These are phyloP conservation scores for Axea sp. DNA, from an alignment of 2,888 invertebrate species.

Conservation along the genomic window DNA sequence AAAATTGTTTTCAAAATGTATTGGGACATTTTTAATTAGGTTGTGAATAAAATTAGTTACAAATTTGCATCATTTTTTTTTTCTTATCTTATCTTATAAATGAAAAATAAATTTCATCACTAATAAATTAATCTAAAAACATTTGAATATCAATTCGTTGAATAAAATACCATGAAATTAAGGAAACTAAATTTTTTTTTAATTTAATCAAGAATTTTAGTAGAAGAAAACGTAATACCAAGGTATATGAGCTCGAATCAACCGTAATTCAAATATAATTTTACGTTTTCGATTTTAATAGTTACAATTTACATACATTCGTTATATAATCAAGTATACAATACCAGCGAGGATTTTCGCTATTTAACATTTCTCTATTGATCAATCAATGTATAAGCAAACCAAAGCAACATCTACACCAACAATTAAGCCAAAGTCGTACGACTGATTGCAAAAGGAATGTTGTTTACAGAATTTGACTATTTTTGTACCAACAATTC, in stretches of 20 bases:
- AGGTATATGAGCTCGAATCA: slow-evolving; percentile 3
- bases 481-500: no score
- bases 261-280: slow-evolving; percentile 26
- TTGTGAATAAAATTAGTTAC: no score
- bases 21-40: no score
- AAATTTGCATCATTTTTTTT: slow-evolving; percentile 4
- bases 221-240: slow-evolving; percentile 13
- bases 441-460: slow-evolving; percentile 63
- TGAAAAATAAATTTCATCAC: slow-evolving; percentile 39
- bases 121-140: slow-evolving; percentile 43
- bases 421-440: slow-evolving; percentile 61
- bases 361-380: slow-evolving; percentile 55
- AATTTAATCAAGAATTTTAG: background rate
- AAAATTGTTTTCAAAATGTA: no score
- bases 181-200: slow-evolving; percentile 8
- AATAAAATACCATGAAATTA: slow-evolving; percentile 9
- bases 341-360: slow-evolving; percentile 58
- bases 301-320: slow-evolving; percentile 70
- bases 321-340: slow-evolving; percentile 68
- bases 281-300: slow-evolving; percentile 65
- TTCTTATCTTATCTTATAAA: slow-evolving; percentile 36
- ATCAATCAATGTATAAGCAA: slow-evolving; percentile 65
- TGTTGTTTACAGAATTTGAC: no score
- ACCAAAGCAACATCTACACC: slow-evolving; percentile 68
- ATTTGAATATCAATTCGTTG: slow-evolving; percentile 16